Percentiles rank a stretch among this genome's conserved stretches.
These are phyloP conservation scores for Chromis chromis DNA, from an alignment of 2,797 vertebrate species.

Conservation along the genomic window DNA sequence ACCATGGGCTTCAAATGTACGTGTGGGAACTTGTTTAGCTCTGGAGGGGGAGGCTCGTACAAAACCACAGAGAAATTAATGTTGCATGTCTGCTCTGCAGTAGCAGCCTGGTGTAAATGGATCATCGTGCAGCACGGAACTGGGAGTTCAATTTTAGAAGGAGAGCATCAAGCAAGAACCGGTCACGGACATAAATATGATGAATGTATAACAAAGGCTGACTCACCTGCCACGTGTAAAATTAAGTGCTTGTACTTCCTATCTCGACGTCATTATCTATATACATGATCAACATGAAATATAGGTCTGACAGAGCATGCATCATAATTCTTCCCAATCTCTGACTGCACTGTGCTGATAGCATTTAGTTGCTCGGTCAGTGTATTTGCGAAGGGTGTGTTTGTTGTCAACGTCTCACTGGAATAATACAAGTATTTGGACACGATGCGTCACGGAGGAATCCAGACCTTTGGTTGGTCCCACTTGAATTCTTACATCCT, in stretches of 20 bases:
- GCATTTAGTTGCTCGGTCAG: conserved; percentile 78
- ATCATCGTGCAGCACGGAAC: conserved; percentile 17
- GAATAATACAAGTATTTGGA: conserved; percentile 69
- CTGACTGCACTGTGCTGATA: conserved; percentile 11
- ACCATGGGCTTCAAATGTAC: conserved; percentile 40
- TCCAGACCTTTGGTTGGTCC: conserved; percentile 59
- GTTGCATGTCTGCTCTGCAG: conserved; percentile 50
- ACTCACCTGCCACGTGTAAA: background rate
- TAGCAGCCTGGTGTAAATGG: conserved; percentile 47
- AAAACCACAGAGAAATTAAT: conserved; percentile 51
- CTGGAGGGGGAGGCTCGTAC: conserved; percentile 22
- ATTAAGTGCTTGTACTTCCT: conserved; percentile 14
- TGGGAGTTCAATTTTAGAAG: conserved; percentile 26
- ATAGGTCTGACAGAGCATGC: conserved; percentile 14
- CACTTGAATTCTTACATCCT: conserved; percentile 72
- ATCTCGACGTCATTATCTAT: background rate
- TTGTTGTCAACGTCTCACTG: conserved; percentile 58
- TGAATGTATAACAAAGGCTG: background rate
- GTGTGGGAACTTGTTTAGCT: conserved; percentile 47
- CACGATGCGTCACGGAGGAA: conserved; percentile 58
- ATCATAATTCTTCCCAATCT: conserved; percentile 24
- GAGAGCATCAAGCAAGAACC: background rate
- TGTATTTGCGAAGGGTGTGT: conserved; percentile 62
- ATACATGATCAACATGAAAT: conserved; percentile 20
- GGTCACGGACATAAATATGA: no score